Percentiles rank a stretch among this genome's conserved stretches.
These are phyloP conservation scores for Coelinius sp. DNA, from an alignment of 2,888 invertebrate species.

Conservation along the genomic window DNA sequence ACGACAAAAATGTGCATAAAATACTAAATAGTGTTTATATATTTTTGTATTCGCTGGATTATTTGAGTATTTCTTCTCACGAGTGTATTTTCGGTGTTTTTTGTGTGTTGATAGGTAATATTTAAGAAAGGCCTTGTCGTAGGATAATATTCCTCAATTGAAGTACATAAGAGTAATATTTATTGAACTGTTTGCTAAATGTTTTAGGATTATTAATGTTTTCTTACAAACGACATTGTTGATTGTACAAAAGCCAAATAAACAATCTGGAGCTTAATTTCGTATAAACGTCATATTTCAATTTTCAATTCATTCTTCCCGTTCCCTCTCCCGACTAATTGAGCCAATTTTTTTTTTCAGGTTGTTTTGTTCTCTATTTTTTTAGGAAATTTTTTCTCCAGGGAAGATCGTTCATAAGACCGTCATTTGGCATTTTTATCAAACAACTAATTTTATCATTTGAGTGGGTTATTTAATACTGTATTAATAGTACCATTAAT, in stretches of 20 bases:
- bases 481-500: conserved; percentile 38
- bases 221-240: background rate
- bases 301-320: background rate
- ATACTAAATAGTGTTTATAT: background rate
- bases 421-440: conserved; percentile 3
- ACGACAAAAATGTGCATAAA: background rate
- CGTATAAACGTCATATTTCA: background rate
- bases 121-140: conserved; percentile 44
- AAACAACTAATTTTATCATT: conserved; percentile 4
- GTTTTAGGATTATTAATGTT: conserved; percentile 1
- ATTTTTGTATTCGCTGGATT: conserved; percentile 1
- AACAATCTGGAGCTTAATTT: conserved; percentile 12
- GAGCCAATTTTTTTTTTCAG: no score
- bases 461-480: conserved; percentile 29
- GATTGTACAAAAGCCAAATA: conserved; percentile 26
- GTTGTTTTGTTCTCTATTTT: background rate
- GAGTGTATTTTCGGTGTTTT: background rate
- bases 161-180: background rate
- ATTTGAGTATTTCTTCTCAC: conserved; percentile 1
- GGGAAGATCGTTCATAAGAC: no score
- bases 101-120: conserved; percentile 7
- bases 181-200: conserved; percentile 16
- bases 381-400: background rate
- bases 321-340: no score
- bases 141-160: conserved; percentile 8